phyloP scores from a whole-genome alignment of 1,140 invertebrate species.

The Scaptomyza montana region DNA sequence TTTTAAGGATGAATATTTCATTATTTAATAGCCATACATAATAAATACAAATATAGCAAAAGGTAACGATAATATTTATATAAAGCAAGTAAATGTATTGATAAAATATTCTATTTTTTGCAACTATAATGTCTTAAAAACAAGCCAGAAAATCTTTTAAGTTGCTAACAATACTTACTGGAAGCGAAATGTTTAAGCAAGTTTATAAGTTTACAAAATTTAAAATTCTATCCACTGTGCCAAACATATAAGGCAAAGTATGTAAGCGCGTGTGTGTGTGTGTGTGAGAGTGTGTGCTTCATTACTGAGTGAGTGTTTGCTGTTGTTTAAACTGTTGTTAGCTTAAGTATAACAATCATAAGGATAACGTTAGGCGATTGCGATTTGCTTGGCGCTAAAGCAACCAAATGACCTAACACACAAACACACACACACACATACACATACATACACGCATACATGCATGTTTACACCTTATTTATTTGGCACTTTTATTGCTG shows the following conservation, averaged over 20 bases:
- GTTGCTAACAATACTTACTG: too few species aligned
- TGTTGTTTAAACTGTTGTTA: constrained; percentile 77
- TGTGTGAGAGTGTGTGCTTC: constrained; percentile 51
- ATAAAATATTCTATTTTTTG: too few species aligned
- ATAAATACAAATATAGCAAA: too few species aligned
- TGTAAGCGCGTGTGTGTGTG: constrained; percentile 7
- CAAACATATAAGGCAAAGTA: constrained; percentile 36
- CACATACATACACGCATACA: constrained; percentile 2
- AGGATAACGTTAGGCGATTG: constrained; percentile 73
- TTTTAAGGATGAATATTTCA: too few species aligned
- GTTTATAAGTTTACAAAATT: not conserved
- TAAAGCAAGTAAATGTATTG: too few species aligned
- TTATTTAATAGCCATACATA: too few species aligned
- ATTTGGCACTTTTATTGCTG: constrained; percentile 57
- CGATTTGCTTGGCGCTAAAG: constrained; percentile 58
- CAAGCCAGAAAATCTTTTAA: too few species aligned
- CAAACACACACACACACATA: constrained; percentile 17
- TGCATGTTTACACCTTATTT: constrained; percentile 74
- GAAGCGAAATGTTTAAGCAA: too few species aligned
- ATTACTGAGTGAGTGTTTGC: constrained; percentile 51
- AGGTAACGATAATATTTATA: too few species aligned
- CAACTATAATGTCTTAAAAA: too few species aligned
- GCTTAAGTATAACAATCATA: constrained; percentile 81
- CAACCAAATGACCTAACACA: constrained; percentile 34
- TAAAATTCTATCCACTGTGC: constrained; percentile 43